Evolutionary conservation across 2,888 invertebrate genomes (phyloP), one percentile per base, ranked within the genome.

Genomic region (Dynastes hyllus): DNA sequence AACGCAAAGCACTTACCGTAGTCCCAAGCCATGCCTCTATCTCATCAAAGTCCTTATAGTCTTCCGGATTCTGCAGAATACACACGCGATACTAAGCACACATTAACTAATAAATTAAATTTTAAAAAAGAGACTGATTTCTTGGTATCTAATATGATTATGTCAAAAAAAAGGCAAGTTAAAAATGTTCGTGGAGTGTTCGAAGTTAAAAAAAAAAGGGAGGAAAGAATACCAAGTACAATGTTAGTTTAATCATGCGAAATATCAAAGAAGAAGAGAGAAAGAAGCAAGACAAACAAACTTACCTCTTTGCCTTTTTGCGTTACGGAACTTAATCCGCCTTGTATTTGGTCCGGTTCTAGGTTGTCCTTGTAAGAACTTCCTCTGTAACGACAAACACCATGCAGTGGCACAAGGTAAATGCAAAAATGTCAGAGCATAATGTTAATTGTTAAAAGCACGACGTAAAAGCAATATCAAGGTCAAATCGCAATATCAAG

Each of bases 11-110:
- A 93, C 94, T 93, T 92, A 93, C 96, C 93, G 92, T 95, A 92
- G 92, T 92, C 86, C 95, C 94, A 89, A 98, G 93, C 97, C 97
- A 97, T 90, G 96, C 96, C 87, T 96, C 96, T 92, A 97, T 97
- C 91, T 97, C 97, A 91, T 95, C 96, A 90, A 97, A 95, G 90
- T 97, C 97, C 89, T 94, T 45, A 45, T 45, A 93, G 89, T 96
- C 95, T 91, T 94, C 90, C 83, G 90, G 92, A 89, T 92, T 88
- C 87, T 88, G 87, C 83, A 85, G 81, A 87, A 86, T 81, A 87
- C 84, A 87, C 83, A 86, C 86, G 85, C 85, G 82, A 83, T 81
- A 84, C 84, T 82, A 84, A 83, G 82, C 84, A 84, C 84, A 84
- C 84, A 84, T 85, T 85, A 86, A 87, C 83, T 88, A 85, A 84